These are phyloP conservation scores for Bos indicus DNA, from an alignment of 2,113 vertebrate species.

Conservation along the genomic window DNA sequence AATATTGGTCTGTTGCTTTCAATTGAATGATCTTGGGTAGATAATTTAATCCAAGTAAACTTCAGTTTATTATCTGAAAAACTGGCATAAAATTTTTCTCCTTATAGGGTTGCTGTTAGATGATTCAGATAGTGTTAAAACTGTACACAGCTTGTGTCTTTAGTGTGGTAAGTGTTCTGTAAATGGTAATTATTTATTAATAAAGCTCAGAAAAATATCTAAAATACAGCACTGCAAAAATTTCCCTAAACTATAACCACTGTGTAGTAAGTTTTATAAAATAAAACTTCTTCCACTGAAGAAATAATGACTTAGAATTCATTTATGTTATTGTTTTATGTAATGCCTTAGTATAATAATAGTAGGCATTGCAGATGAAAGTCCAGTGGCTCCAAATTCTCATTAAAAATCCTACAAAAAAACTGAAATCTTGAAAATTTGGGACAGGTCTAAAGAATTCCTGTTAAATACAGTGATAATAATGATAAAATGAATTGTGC, in stretches of 20 bases:
- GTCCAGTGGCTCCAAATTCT: not conserved
- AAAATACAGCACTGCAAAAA: not conserved
- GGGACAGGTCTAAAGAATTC: not conserved
- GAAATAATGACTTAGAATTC: not conserved
- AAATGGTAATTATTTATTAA: not conserved
- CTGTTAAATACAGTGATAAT: not conserved
- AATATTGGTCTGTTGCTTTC: not conserved
- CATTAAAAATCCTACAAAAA: not conserved
- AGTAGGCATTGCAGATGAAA: not conserved
- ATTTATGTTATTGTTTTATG: not conserved
- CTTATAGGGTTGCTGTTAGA: not conserved
- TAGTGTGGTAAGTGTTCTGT: not conserved
- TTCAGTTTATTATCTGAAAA: slow-evolving; percentile 14
- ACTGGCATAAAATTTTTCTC: not conserved
- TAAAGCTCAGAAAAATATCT: not conserved
- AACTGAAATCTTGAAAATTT: not conserved
- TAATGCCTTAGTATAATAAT: not conserved
- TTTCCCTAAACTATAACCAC: not conserved
- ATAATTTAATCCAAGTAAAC: not conserved
- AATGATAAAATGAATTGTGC: not conserved
- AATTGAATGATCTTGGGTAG: not conserved
- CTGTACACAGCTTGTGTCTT: not conserved
- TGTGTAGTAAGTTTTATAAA: not conserved
- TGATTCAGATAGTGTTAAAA: not conserved
- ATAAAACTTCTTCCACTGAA: not conserved